phyloP scores from a whole-genome alignment of 2,797 vertebrate genomes.

The Urophycis tenuis region DNA sequence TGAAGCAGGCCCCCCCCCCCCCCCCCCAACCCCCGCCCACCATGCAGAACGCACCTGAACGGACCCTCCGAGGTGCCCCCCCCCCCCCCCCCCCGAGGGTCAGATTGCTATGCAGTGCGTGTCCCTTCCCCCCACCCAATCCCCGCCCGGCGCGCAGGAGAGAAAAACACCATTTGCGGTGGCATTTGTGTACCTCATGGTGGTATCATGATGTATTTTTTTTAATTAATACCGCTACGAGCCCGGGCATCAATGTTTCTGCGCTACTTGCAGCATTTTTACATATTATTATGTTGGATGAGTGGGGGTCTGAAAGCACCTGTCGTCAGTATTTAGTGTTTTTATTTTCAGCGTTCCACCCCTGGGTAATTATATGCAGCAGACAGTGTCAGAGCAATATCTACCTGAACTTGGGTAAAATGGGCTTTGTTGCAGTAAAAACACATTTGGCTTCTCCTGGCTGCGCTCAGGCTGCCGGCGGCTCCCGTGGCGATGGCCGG shows the following conservation, averaged over 20 bases:
- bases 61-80: too few relatives aligned
- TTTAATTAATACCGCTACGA: not conserved
- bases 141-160: too few relatives aligned
- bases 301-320: not conserved
- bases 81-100: too few relatives aligned
- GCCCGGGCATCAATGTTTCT: not conserved
- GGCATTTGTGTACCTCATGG: not conserved
- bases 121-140: too few relatives aligned
- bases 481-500: slow-evolving; percentile 29
- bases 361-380: slow-evolving; percentile 3
- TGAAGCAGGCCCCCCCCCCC: too few relatives aligned
- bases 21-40: too few relatives aligned
- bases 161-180: not conserved
- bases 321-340: slow-evolving; percentile 1
- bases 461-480: slow-evolving; percentile 12
- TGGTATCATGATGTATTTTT: not conserved
- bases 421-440: not conserved
- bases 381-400: not conserved
- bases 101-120: too few relatives aligned
- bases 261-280: not conserved
- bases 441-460: not conserved
- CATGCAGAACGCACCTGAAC: too few relatives aligned
- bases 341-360: not conserved
- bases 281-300: not conserved
- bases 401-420: not conserved